Evolutionary conservation across 2,797 vertebrate species (phyloP), one percentile per base, ranked within the genome.

Genomic region (Chiroxiphia lanceolata): DNA sequence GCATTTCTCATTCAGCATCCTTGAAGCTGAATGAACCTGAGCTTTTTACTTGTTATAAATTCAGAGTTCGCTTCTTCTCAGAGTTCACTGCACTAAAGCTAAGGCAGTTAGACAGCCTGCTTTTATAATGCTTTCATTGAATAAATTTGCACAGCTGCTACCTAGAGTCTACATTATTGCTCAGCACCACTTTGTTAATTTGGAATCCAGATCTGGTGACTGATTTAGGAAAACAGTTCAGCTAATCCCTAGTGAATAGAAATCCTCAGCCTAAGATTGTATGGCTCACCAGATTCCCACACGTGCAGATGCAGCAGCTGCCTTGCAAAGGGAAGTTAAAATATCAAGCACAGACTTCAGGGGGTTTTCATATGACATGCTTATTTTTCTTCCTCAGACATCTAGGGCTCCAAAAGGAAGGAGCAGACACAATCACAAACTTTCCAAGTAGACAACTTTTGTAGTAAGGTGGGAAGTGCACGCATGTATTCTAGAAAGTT

Each of bases 201-300:
- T 96, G 91, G 95, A 96, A 94, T 96, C 95, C 95, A 96, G 95
- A 97, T 96, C 94, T 97, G 91, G 91, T 93, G 94, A 91, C 93
- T 96, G 96, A 96, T 97, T 97, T 95, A 93, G 89, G 91, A 90
- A 96, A 95, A 96, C 95, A 97, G 94, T 89, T 94, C 95, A 94
- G 85, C 74, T 96, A 96, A 96, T 96, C 94, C 94, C 95, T 65
- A 78, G 87, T 95, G 95, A 96, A 96, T 95, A 97, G 94, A 96
- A 96, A 94, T 93, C 94, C 91, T 91, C 95, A 90, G 89, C 59
- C 93, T 83, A 90, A 94, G 74, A 83, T 59, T 97, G 94, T 90
- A 88, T 11, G 63, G 82, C 91, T 95, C 91, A 95, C 84, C 89
- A 91, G 91, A 97, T 94, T 96, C 96, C 91, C 95, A 96, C 95